phyloP scores from a whole-genome alignment of 2,113 vertebrate genomes.

The Hydrochoerus hydrochaeris region DNA sequence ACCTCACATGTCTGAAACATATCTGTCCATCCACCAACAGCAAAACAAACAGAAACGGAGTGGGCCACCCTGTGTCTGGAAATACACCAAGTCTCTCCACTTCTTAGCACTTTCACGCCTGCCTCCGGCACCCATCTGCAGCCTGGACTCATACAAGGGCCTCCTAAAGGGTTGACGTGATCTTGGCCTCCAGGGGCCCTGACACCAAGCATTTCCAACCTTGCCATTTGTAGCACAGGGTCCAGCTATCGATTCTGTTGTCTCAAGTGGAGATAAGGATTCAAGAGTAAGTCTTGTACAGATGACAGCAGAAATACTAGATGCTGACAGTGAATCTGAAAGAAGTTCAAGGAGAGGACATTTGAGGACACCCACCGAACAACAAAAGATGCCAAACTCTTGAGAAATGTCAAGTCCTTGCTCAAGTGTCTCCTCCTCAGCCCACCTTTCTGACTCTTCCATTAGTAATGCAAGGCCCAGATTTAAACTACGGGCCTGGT shows the following conservation, averaged over 20 bases:
- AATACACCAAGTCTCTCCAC: not conserved
- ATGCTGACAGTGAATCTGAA: not conserved
- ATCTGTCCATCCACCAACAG: not conserved
- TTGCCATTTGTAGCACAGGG: not conserved
- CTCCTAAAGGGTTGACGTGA: not conserved
- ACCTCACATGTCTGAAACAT: not conserved
- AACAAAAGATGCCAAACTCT: not conserved
- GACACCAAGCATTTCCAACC: not conserved
- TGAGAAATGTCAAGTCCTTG: not conserved
- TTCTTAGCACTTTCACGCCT: not conserved
- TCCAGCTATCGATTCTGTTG: not conserved
- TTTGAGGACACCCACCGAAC: not conserved
- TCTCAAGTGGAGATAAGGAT: not conserved
- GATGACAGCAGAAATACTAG: not conserved
- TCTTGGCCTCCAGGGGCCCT: not conserved
- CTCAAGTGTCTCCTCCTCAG: not conserved
- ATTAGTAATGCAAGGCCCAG: not conserved
- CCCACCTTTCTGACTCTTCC: not conserved
- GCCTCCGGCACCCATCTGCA: not conserved
- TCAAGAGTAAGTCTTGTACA: conserved; percentile 25
- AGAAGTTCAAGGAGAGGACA: not conserved
- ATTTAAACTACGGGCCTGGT: not conserved
- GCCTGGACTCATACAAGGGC: too few relatives aligned
- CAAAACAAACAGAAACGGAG: not conserved
- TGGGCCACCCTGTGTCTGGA: not conserved